A percentile compares a stretch with the other conserved stretches of the same genome.
phyloP scores from a whole-genome alignment of 2,113 vertebrate species.

The Tauraco erythrolophus region DNA sequence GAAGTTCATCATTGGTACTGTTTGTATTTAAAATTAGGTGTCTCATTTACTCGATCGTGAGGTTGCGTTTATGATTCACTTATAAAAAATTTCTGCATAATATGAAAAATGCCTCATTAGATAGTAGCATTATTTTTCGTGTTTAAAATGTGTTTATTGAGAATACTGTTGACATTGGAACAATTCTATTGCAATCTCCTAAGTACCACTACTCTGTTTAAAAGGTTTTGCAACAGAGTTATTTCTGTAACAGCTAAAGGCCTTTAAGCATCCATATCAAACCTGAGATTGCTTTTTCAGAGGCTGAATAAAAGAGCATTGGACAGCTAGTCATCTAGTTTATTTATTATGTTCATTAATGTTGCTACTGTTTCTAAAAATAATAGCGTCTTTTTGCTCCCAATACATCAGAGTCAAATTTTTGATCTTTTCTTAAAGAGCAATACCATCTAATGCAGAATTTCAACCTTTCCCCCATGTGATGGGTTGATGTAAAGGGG shows the following conservation, averaged over 20 bases:
- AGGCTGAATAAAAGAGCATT: background rate
- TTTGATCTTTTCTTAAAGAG: background rate
- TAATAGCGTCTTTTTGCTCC: background rate
- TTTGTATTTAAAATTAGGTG: background rate
- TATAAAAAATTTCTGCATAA: background rate
- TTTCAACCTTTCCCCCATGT: background rate
- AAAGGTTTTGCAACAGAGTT: background rate
- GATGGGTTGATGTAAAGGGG: no score
- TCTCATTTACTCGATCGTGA: background rate
- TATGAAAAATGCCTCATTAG: background rate
- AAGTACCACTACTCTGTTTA: background rate
- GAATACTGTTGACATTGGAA: background rate
- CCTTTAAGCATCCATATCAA: background rate
- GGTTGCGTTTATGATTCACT: background rate
- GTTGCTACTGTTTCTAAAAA: constrained; percentile 12
- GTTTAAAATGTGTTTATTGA: background rate
- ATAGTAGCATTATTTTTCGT: background rate
- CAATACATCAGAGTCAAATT: background rate
- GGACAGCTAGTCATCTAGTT: background rate
- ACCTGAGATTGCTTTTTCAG: background rate
- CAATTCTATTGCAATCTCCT: background rate
- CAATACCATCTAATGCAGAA: background rate
- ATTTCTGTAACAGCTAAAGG: background rate
- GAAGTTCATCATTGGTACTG: background rate
- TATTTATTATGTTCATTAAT: background rate